Conservation (phyloP, 2,797 vertebrate species). For the Anabacerthia variegaticeps region DNA sequence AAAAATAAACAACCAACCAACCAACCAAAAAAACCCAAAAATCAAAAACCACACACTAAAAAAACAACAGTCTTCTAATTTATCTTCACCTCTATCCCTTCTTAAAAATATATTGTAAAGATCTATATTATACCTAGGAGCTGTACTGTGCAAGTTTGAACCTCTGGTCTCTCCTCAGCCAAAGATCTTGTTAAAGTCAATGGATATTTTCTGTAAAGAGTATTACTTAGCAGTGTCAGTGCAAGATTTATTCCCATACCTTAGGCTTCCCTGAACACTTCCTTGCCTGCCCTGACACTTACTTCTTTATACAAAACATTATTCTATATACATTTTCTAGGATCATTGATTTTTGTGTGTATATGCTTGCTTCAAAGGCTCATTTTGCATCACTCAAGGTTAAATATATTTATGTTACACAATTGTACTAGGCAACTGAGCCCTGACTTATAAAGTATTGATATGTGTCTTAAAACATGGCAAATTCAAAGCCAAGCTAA, state of each 20-base stretch:
- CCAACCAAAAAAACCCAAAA: too few relatives aligned
- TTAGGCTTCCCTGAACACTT: not conserved
- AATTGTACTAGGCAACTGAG: not conserved
- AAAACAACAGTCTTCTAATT: not conserved
- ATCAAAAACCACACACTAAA: not conserved
- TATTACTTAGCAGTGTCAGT: not conserved
- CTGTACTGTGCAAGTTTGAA: not conserved
- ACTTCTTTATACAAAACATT: conserved; percentile 16
- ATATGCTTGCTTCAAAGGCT: not conserved
- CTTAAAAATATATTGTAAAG: not conserved
- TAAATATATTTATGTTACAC: conserved; percentile 30
- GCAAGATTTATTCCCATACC: conserved; percentile 17
- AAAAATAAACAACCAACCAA: not conserved
- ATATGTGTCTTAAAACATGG: not conserved
- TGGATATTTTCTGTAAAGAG: not conserved
- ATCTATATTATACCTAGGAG: not conserved
- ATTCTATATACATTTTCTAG: not conserved
- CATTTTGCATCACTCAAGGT: conserved; percentile 47
- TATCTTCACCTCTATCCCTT: not conserved
- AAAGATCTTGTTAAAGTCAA: not conserved
- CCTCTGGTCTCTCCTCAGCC: not conserved
- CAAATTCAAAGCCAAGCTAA: not conserved
- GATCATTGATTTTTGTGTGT: conserved; percentile 28
- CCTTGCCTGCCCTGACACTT: not conserved
- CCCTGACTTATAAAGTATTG: conserved; percentile 24